Evolutionary conservation across 2,113 vertebrate genomes (phyloP).

Genomic region (Crotophaga sulcirostris): DNA sequence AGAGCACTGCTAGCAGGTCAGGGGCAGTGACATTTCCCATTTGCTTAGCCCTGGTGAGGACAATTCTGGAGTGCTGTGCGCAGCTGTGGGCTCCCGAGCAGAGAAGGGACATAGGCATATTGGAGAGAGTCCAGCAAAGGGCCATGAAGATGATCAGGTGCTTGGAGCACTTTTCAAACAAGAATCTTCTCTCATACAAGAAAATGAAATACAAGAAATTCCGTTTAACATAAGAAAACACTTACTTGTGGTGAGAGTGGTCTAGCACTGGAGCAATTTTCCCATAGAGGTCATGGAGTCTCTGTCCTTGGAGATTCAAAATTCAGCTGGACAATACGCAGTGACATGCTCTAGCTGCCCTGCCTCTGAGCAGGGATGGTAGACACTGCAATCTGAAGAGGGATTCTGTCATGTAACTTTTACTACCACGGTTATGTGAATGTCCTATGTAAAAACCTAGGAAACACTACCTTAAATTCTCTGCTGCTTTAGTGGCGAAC

Average conservation of each 20-base stretch:
- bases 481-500: background rate
- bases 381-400: background rate
- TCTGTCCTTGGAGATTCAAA: background rate
- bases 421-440: background rate
- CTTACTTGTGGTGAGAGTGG: background rate
- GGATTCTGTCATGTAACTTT: background rate
- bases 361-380: background rate
- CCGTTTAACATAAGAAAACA: background rate
- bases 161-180: background rate
- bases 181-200: background rate
- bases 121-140: background rate
- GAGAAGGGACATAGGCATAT: too few relatives aligned
- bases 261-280: background rate
- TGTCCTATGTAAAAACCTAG: background rate
- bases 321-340: background rate
- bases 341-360: background rate
- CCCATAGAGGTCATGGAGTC: rapidly evolving
- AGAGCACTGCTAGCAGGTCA: background rate
- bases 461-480: background rate
- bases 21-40: background rate
- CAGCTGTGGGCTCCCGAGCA: background rate
- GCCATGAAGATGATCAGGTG: background rate
- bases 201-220: background rate
- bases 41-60: background rate
- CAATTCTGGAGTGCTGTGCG: background rate